Base-by-base conservation (phyloP, 2,888 invertebrate genomes). In the Rhagonycha lutea region DNA sequence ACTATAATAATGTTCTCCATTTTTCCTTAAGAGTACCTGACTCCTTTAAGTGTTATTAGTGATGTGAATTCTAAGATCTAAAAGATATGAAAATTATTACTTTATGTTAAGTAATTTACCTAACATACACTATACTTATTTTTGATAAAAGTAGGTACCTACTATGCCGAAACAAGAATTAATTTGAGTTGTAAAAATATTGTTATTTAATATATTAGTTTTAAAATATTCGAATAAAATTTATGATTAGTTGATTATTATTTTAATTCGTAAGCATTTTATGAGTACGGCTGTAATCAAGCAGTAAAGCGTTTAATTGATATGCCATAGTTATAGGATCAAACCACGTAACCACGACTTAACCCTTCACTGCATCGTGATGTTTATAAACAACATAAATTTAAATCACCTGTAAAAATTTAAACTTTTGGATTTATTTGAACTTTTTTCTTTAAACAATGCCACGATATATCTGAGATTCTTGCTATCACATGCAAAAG, bases 11-110 rank as follows among this genome's bases (percentile, higher is more conserved):
- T 26, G n/a, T 70, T 29, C 72, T 74, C 72, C 63, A 32, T 76
- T 73, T 73, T 63, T 69, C 69, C 61, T 61, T 69, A 71, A 76
- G 73, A 74, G 76, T 73, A 74, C 71, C 73, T 76, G 76, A 73
- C 68, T 70, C 28, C 29, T 68, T 68, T 29, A 65, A 65, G 23
- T 65, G 18, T 24, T 24, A 65, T 26, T 24, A 65, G 63, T 65
- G 63, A 26, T 10, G 63, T 65, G 63, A 65, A 65, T 47, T 47
- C n/a, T n/a, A n/a, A 47, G 47, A 47, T 47, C 47, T 47, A n/a
- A 47, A 47, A 47, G 28, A 28, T 2, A 7, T 47, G 7, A 47
- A 47, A 47, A 47, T 12, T n/a, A 47, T 47, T 47, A 47, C 47
- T 47, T 47, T n/a, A 47, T 47, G 5, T n/a, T 47, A 47, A 47